Conservation (phyloP, 2,113 vertebrate genomes). For the Centropristis striata region DNA sequence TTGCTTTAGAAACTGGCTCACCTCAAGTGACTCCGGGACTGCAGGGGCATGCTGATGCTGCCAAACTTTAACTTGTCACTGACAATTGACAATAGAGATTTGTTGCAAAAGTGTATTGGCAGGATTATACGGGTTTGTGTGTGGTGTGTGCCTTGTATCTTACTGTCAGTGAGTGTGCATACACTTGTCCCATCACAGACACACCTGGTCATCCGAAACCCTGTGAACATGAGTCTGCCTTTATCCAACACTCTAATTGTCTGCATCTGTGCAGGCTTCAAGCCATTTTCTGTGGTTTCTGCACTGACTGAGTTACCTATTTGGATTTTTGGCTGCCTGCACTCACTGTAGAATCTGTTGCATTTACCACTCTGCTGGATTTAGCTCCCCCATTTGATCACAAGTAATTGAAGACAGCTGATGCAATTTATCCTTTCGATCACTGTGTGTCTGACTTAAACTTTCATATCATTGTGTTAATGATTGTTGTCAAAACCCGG, state of each 20-base stretch:
- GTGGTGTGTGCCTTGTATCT: not conserved
- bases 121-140: slow-evolving; percentile 5
- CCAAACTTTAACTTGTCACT: slow-evolving; percentile 33
- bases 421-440: not conserved
- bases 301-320: not conserved
- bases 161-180: not conserved
- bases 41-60: slow-evolving; percentile 52
- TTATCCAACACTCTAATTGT: not conserved
- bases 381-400: slow-evolving; percentile 9
- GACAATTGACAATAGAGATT: slow-evolving; percentile 15
- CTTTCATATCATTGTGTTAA: not conserved
- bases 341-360: not conserved
- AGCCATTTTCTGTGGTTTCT: not conserved
- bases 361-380: not conserved
- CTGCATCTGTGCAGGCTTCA: slow-evolving; percentile 3
- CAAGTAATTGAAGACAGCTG: not conserved
- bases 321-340: not conserved
- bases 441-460: not conserved
- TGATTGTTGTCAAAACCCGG: not conserved
- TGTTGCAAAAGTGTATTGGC: slow-evolving; percentile 6
- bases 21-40: slow-evolving; percentile 60
- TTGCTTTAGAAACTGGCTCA: slow-evolving; percentile 71
- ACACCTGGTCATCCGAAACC: not conserved
- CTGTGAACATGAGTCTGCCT: not conserved
- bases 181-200: not conserved